These are phyloP conservation scores for Stenchaetothrips biformis DNA, from an alignment of 2,888 invertebrate genomes.

Conservation along the genomic window DNA sequence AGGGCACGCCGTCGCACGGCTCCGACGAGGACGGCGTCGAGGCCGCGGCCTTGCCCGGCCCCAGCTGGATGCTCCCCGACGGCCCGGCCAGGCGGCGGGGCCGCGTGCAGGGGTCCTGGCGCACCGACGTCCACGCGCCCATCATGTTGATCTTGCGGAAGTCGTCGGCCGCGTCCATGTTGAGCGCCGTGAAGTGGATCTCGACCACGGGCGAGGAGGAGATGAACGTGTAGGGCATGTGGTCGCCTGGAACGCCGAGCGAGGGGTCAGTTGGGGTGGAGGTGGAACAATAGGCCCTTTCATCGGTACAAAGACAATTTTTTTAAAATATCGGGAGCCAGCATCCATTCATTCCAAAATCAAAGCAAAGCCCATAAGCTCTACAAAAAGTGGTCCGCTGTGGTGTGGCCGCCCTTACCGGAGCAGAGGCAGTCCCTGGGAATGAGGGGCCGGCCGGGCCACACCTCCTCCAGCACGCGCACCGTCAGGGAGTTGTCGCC, in stretches of 20 bases:
- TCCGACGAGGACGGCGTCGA: constrained; percentile 37
- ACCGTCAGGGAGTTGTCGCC: constrained; percentile 66
- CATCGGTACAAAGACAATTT: too few species aligned
- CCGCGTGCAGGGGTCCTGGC: constrained; percentile 64
- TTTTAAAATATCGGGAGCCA: too few species aligned
- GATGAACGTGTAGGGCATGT: constrained; percentile 68
- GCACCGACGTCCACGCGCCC: constrained; percentile 75
- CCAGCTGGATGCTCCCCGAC: constrained; percentile 68
- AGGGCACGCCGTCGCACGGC: constrained; percentile 69
- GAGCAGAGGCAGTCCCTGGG: constrained; percentile 78
- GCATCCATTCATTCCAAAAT: too few species aligned
- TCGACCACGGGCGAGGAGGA: constrained; percentile 73
- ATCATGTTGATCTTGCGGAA: constrained; percentile 80
- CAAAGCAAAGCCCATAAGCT: too few species aligned
- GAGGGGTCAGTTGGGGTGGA: too few species aligned
- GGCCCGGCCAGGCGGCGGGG: constrained; percentile 67
- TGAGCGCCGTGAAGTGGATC: constrained; percentile 71
- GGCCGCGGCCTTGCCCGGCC: constrained; percentile 33
- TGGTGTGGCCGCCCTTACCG: constrained; percentile 43
- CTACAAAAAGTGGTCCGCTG: background rate
- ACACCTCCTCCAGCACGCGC: constrained; percentile 56
- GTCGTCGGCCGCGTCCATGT: constrained; percentile 82
- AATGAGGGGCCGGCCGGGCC: constrained; percentile 43
- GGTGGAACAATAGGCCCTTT: too few species aligned
- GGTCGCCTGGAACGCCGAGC: background rate